A percentile compares a stretch with the other conserved stretches of the same genome.
Evolutionary conservation across 2,888 invertebrate species (phyloP).

Genomic region (Calliopum simillimum): DNA sequence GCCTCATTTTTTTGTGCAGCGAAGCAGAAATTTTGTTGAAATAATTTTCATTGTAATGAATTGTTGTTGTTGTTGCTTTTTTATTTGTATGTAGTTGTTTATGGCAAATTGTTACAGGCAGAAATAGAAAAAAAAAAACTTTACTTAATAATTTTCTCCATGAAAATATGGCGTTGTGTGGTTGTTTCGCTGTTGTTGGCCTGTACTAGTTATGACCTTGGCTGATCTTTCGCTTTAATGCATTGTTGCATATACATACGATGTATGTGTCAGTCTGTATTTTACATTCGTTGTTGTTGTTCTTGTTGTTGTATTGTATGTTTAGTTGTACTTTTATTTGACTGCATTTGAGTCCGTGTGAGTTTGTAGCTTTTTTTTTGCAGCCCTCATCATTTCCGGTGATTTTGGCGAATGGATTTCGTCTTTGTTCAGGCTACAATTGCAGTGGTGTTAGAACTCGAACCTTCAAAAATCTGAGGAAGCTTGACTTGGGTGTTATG

Average conservation of each 20-base stretch:
- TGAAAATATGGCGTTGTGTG: slow-evolving; percentile 9
- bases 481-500: no score
- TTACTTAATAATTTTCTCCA: no score
- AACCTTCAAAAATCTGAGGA: no score
- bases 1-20: slow-evolving; percentile 25
- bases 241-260: not conserved
- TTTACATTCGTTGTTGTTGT: slow-evolving; percentile 15
- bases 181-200: not conserved
- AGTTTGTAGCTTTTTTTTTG: not conserved
- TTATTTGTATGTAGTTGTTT: not conserved
- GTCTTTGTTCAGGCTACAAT: no score
- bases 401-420: not conserved
- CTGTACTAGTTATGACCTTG: slow-evolving; percentile 16
- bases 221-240: slow-evolving; percentile 25
- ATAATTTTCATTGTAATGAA: slow-evolving; percentile 3
- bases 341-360: not conserved
- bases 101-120: slow-evolving; percentile 7
- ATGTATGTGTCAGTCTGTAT: not conserved
- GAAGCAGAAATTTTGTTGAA: slow-evolving; percentile 23
- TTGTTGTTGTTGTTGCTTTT: slow-evolving; percentile 3
- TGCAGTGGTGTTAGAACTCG: no score
- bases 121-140: slow-evolving; percentile 14
- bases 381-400: slow-evolving; percentile 19
- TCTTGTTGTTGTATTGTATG: not conserved
- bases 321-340: not conserved